Base-by-base conservation (phyloP, 1,140 invertebrate species). In the Dinothrombium tinctorium region DNA sequence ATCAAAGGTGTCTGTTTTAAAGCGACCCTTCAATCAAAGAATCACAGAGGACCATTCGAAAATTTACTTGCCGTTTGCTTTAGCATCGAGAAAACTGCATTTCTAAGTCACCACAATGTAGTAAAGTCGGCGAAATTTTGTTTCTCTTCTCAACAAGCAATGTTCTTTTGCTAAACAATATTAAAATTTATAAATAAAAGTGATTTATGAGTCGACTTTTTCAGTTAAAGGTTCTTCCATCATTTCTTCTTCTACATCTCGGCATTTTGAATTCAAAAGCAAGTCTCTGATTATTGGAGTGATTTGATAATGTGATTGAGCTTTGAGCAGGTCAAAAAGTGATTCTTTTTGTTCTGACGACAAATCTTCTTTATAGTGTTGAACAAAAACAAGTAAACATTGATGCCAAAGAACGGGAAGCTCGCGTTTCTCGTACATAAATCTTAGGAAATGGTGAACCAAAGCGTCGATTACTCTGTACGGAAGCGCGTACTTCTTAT, bases 321-420 rank as follows among this genome's bases (percentile, higher is more conserved):
- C 69, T 43, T 67, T 68, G 1, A 90, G 53, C 7, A 95, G 62
- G 47, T 73, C 69, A 15, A 87, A 56, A 23, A 96, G 57, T 17
- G 74, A 72, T 54, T 90, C 80, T 54, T 74, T 74, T 59, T 96
- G 89, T 53, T 94, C 87, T 17, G 71, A 69, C 43, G 81, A 86
- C 37, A 96, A 74, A 58, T 95, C 83, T 43, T 77, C 71, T 60
- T 94, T 95, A 57, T 98, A 98, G 44, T 82, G 68, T 60, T 96
- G 84, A 2, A 76, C 74, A 67, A 98, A 96, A 2, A 81, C 82
- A 29, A 98, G 60, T 14, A 98, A 63, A 37, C 80, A 69, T 56
- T 98, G 89, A 60, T 98, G 89, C 92, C 90, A 98, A 36, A 96
- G 56, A 11, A 96, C 87, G 12, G 92, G 90, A 42, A 98, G 59